Percentiles rank a stretch among this genome's conserved stretches.
Evolutionary conservation across 1,140 invertebrate species (phyloP).

Genomic region (Brachionus paranguensis): DNA sequence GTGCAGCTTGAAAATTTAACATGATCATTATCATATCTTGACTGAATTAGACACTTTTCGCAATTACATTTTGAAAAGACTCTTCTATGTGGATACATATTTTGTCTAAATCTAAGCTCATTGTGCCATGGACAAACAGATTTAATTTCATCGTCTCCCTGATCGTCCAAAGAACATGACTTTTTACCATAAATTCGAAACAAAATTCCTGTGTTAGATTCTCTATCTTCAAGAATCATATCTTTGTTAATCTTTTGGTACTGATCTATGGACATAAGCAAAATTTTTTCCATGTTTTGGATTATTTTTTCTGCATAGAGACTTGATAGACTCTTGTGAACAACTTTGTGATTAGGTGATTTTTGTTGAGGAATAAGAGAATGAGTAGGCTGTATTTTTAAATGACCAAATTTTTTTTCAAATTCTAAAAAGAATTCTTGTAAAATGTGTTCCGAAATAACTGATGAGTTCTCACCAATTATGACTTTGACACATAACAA

Average conservation of each 20-base stretch:
- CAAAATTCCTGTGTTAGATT: not conserved
- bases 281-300: not conserved
- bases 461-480: not conserved
- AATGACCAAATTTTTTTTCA: not conserved
- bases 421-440: not conserved
- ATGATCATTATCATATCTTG: not conserved
- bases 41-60: not conserved
- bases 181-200: not conserved
- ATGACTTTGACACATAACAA: not conserved
- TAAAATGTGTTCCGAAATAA: not conserved
- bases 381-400: not conserved
- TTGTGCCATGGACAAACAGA: not conserved
- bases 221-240: not conserved
- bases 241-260: not conserved
- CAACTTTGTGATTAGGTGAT: not conserved
- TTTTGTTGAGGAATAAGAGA: not conserved
- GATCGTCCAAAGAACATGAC: not conserved
- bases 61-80: not conserved
- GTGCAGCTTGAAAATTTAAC: not conserved
- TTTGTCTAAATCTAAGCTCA: not conserved
- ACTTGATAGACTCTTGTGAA: not conserved
- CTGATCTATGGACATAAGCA: not conserved
- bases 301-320: conserved; percentile 1
- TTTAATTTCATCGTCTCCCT: not conserved
- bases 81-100: not conserved